Evolutionary conservation across 2,113 vertebrate species (phyloP).

Genomic region (Phodopus roborovskii): DNA sequence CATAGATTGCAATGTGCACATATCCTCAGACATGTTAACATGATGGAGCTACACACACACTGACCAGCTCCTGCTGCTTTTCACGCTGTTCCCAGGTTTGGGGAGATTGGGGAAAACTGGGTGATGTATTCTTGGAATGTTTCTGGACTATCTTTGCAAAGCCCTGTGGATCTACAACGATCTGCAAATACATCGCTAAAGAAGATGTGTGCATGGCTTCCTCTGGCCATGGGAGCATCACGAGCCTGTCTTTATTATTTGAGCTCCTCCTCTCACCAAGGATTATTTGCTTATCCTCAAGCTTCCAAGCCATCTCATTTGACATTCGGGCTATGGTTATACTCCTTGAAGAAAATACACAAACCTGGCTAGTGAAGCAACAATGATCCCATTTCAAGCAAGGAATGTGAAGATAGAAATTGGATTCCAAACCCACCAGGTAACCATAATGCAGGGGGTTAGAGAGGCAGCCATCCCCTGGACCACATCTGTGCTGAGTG

Average conservation of each 20-base stretch:
- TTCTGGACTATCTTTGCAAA: fast-evolving
- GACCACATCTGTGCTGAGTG: constrained; percentile 49
- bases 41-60: not conserved
- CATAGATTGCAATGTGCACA: no score
- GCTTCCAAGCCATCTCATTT: not conserved
- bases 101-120: not conserved
- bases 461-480: not conserved
- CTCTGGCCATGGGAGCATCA: fast-evolving
- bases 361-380: not conserved
- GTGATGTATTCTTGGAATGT: no score
- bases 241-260: not conserved
- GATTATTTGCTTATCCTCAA: not conserved
- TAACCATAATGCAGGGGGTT: not conserved
- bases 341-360: not conserved
- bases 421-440: not conserved
- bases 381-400: not conserved
- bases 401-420: not conserved
- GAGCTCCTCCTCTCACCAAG: not conserved
- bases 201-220: not conserved
- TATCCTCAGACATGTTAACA: no score
- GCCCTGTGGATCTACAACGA: not conserved
- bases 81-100: not conserved
- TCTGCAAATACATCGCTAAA: not conserved
- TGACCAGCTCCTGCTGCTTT: not conserved
- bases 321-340: not conserved